Percentiles rank a stretch among this genome's conserved stretches.
These are phyloP conservation scores for Ahaetulla prasina DNA, from an alignment of 2,113 vertebrate species.

Conservation along the genomic window DNA sequence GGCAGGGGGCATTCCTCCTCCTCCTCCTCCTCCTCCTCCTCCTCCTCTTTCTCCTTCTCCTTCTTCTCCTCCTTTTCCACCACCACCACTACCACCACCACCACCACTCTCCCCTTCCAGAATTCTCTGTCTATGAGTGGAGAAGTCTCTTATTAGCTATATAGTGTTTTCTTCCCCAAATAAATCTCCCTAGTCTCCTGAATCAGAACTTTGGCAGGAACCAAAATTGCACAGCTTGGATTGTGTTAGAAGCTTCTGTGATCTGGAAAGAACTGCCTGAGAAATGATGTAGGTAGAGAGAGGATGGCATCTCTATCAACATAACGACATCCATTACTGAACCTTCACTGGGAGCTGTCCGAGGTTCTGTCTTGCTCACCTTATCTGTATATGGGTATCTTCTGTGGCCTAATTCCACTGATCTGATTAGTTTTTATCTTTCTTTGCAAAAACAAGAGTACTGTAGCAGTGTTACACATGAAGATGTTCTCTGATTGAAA, in stretches of 20 bases:
- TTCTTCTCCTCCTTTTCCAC: no score
- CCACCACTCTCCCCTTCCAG: not conserved
- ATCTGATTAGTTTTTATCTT: not conserved
- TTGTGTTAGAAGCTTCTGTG: not conserved
- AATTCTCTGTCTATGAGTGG: not conserved
- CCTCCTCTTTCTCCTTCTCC: no score
- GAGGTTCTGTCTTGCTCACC: not conserved
- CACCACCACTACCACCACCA: no score
- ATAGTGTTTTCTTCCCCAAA: not conserved
- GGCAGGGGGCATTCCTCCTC: not conserved
- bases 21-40: no score
- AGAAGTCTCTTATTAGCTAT: not conserved
- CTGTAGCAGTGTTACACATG: not conserved
- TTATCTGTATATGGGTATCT: not conserved
- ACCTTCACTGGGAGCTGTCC: not conserved
- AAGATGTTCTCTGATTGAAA: not conserved
- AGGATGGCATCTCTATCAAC: not conserved
- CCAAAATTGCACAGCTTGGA: not conserved
- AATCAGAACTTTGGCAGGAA: not conserved
- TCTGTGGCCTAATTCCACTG: not conserved
- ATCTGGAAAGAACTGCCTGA: not conserved
- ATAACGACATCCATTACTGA: not conserved
- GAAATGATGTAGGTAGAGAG: not conserved
- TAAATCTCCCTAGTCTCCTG: not conserved
- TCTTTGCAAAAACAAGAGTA: not conserved